phyloP scores from a whole-genome alignment of 2,797 vertebrate genomes.

The Eleutherodactylus coqui region DNA sequence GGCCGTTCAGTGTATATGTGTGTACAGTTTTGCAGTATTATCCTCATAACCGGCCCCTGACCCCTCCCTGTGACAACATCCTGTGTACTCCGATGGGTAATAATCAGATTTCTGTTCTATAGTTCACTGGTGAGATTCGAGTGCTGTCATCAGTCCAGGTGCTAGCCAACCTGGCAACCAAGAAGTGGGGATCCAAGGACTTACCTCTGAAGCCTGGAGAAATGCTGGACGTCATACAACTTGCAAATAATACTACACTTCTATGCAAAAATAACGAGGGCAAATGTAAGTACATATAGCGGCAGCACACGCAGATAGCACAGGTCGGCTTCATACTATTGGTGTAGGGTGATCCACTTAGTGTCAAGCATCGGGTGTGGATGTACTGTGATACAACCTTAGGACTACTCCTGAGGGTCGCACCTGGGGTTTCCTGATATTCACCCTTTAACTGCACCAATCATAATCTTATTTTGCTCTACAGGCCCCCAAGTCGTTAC shows the following conservation, averaged over 20 bases:
- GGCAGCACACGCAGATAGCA: background rate
- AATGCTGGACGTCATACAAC: slow-evolving; percentile 84
- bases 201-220: slow-evolving; percentile 86
- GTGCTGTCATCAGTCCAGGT: slow-evolving; percentile 83
- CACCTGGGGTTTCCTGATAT: too few relatives aligned
- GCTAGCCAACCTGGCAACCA: slow-evolving; percentile 71
- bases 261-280: slow-evolving; percentile 92
- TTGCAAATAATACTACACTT: slow-evolving; percentile 81
- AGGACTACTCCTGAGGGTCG: too few relatives aligned
- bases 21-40: background rate
- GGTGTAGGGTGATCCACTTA: too few relatives aligned
- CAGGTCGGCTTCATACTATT: too few relatives aligned
- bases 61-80: background rate
- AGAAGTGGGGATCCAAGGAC: slow-evolving; percentile 84
- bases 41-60: background rate
- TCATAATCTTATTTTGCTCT: too few relatives aligned
- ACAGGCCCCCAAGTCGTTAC: too few relatives aligned
- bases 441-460: too few relatives aligned
- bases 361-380: too few relatives aligned
- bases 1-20: too few relatives aligned
- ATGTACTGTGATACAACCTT: too few relatives aligned
- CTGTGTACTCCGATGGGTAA: background rate
- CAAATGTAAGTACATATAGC: slow-evolving; percentile 83
- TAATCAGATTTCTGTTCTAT: slow-evolving; percentile 46
- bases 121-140: slow-evolving; percentile 91